A percentile compares a stretch with the other conserved stretches of the same genome.
Evolutionary conservation across 2,113 vertebrate genomes (phyloP).

Genomic region (Odobenus rosmarus): DNA sequence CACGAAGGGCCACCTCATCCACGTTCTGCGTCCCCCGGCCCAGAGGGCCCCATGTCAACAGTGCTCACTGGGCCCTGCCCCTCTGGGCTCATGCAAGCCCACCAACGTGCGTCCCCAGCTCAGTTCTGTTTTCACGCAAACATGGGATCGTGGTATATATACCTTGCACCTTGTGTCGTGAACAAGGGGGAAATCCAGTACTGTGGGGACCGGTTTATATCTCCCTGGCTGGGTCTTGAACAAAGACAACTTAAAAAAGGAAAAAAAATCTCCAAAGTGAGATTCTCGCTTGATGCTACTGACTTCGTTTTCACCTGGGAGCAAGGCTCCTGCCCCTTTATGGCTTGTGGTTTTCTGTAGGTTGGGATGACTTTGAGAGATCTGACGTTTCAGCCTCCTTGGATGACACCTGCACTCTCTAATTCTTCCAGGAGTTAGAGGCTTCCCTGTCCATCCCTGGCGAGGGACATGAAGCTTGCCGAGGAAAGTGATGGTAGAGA

Average conservation of each 20-base stretch:
- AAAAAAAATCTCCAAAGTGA: not conserved
- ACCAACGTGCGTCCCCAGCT: accelerated
- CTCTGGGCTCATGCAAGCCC: accelerated
- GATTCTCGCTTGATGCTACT: accelerated
- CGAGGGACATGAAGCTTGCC: accelerated
- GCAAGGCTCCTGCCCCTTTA: not conserved
- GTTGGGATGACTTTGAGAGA: not conserved
- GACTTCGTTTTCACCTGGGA: not conserved
- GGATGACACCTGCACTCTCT: not conserved
- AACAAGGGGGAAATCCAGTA: not conserved
- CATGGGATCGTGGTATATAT: accelerated
- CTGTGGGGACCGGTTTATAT: accelerated
- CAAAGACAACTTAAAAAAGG: not conserved
- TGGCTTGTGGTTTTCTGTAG: not conserved
- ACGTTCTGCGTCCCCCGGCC: accelerated
- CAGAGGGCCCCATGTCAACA: not conserved
- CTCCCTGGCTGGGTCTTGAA: not conserved
- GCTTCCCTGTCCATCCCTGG: not conserved
- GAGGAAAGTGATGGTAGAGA: too few species aligned
- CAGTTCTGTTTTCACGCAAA: not conserved
- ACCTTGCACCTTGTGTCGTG: too few species aligned
- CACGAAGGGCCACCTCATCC: accelerated
- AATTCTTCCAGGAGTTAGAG: not conserved
- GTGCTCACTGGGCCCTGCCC: not conserved
- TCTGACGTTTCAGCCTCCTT: not conserved